phyloP scores from a whole-genome alignment of 2,888 invertebrate species.

The Stramonita haemastoma region DNA sequence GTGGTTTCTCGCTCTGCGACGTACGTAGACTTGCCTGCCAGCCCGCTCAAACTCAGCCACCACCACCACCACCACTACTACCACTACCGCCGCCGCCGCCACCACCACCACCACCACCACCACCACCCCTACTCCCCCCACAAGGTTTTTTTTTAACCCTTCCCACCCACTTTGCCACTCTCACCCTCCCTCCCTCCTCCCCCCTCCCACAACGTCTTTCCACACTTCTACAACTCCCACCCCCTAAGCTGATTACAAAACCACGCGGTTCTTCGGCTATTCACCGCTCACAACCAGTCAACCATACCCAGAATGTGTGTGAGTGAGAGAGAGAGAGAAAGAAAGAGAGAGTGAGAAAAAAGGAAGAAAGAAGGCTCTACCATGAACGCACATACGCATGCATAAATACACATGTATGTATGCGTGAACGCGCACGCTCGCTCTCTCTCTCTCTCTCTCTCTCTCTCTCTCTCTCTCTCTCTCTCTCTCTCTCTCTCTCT shows the following conservation, averaged over 20 bases:
- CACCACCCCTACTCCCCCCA: background rate
- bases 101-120: too few relatives aligned
- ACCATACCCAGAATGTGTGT: conserved; percentile 5
- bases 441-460: too few relatives aligned
- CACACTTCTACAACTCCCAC: background rate
- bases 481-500: too few relatives aligned
- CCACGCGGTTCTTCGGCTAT: conserved; percentile 28
- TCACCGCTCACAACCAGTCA: conserved; percentile 26
- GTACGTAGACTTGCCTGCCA: conserved; percentile 18
- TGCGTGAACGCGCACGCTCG: background rate
- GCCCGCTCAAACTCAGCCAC: conserved; percentile 16
- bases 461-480: too few relatives aligned
- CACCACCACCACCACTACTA: background rate
- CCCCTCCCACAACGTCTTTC: background rate
- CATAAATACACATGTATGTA: background rate
- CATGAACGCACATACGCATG: background rate
- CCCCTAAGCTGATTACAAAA: conserved; percentile 36
- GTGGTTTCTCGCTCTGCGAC: conserved; percentile 26
- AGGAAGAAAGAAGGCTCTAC: background rate
- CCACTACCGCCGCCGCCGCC: too few relatives aligned
- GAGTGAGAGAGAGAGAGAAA: conserved; percentile 8
- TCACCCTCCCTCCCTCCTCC: conserved; percentile 2
- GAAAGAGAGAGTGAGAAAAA: background rate
- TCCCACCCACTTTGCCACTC: background rate
- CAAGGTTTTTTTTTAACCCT: too few relatives aligned